Evolutionary conservation across 2,888 invertebrate genomes (phyloP), one percentile per base, ranked within the genome.

Genomic region (Melipona bicolor): DNA sequence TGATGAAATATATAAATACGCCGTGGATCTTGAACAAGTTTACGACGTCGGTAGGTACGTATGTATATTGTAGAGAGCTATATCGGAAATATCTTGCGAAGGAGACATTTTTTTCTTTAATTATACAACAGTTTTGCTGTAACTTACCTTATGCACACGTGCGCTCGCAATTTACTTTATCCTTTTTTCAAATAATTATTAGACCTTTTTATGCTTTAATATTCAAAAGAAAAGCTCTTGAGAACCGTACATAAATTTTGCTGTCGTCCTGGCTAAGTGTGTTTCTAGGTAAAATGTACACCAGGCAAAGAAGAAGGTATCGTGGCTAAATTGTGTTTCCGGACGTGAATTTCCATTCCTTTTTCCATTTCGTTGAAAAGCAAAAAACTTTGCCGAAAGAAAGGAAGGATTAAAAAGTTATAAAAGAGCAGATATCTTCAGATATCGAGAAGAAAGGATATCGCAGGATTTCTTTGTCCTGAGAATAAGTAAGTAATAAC

Each of bases 371-470:
- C 56, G 59, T 24, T 36, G 49, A 15, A 54, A n/a, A 72, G 56
- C 32, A 70, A 67, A 65, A n/a, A 52, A 13, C n/a, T 49, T 6
- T 27, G 0, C 21, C 4, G 24, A 32, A 27, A 59, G 1, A 27
- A 59, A 27, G 64, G 65, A 72, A 59, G 24, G 73, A 76, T 72
- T 69, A 72, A 68, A 73, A 77, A 83, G 67, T 77, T 71, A 9
- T 5, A 56, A 43, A 64, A 68, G 50, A n/a, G 15, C 27, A 4
- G 32, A 27, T 17, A 5, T 27, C 17, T 27, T 24, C 5, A 17
- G 24, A 3, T 24, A 61, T 61, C 9, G 9, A 27, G 27, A 61
- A 61, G 61, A 27, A 61, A 24, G 17, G 24, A n/a, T 56, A 5
- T 6, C 15, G 24, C 24, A 6, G 36, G 43, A 11, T 27, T 27